phyloP scores from a whole-genome alignment of 2,113 vertebrate species.

The Heliornis fulica region DNA sequence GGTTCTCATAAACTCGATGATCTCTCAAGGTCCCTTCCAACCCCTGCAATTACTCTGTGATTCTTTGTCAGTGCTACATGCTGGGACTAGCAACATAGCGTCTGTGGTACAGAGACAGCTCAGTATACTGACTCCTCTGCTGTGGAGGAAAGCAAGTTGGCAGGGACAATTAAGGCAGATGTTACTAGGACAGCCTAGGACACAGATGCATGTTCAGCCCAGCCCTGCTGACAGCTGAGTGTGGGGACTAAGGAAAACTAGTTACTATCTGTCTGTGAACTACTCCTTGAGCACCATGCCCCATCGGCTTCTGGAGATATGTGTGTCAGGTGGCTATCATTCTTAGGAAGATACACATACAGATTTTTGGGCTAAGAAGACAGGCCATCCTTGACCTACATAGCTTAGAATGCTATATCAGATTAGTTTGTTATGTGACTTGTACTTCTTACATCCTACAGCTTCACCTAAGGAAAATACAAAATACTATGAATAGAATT shows the following conservation, averaged over 20 bases:
- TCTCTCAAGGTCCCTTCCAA: too few relatives aligned
- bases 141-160: neutral
- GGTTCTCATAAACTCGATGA: too few relatives aligned
- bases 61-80: neutral
- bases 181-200: constrained; percentile 15
- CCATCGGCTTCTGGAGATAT: neutral
- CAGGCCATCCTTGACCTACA: constrained; percentile 7
- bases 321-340: neutral
- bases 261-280: neutral
- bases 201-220: neutral
- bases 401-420: neutral
- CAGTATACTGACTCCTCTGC: neutral
- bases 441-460: neutral
- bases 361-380: neutral
- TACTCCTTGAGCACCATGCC: neutral
- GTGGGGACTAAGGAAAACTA: neutral
- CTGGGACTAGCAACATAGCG: neutral
- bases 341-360: neutral
- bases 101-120: neutral
- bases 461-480: constrained; percentile 1
- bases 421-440: neutral
- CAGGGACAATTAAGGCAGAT: constrained; percentile 4
- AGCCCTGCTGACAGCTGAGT: neutral
- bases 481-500: neutral
- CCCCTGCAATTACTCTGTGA: too few relatives aligned